Percentiles rank a stretch among this genome's conserved stretches.
Evolutionary conservation across 2,797 vertebrate species (phyloP).

Genomic region (Esox masquinongy): DNA sequence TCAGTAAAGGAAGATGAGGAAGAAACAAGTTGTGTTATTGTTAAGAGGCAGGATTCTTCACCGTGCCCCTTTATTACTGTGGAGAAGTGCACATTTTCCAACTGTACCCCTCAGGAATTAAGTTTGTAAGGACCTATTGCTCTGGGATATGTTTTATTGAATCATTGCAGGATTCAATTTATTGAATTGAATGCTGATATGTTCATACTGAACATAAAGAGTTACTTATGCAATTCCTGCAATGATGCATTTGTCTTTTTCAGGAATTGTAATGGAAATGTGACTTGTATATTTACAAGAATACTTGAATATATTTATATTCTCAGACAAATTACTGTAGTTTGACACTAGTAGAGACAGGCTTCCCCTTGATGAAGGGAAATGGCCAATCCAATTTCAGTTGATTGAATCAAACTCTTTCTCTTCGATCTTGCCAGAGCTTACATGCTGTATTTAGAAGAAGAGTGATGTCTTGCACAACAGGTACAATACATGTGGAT

Average conservation of each 20-base stretch:
- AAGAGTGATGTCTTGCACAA: constrained; percentile 47
- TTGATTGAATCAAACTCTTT: constrained; percentile 9
- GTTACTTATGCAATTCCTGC: too few relatives aligned
- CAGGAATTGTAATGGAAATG: neutral
- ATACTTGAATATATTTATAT: too few relatives aligned
- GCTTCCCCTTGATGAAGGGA: constrained; percentile 31
- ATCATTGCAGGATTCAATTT: too few relatives aligned
- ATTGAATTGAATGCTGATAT: too few relatives aligned
- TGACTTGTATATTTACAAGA: constrained; percentile 44
- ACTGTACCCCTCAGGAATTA: too few relatives aligned
- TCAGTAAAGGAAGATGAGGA: too few relatives aligned
- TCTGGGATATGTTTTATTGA: too few relatives aligned
- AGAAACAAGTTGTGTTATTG: too few relatives aligned
- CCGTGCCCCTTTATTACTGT: neutral
- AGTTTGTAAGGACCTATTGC: too few relatives aligned
- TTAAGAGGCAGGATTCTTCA: too few relatives aligned
- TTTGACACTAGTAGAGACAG: constrained; percentile 1
- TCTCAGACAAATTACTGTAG: constrained; percentile 39
- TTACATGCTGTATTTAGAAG: constrained; percentile 27
- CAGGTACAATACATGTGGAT: constrained; percentile 52
- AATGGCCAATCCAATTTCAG: constrained; percentile 37
- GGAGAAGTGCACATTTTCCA: neutral
- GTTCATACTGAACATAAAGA: too few relatives aligned
- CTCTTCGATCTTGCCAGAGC: constrained; percentile 15
- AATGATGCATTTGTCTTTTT: neutral